Conservation (phyloP, 64 coral and sea anemone genomes). For the Montipora efflorescens region DNA sequence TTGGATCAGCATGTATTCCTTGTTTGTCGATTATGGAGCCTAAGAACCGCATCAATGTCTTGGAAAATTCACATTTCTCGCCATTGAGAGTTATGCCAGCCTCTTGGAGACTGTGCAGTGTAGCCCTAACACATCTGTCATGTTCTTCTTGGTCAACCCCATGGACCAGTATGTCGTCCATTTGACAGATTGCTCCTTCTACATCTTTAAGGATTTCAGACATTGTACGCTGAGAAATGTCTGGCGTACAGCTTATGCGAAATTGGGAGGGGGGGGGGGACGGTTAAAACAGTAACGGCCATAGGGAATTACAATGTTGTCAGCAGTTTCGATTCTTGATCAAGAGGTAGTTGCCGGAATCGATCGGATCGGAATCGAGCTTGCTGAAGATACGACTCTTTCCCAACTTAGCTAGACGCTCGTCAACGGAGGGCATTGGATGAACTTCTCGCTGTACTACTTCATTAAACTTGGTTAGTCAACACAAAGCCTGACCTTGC, state of each 20-base stretch:
- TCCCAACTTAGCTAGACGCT: slow-evolving; percentile 34
- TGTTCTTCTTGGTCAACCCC: too few species aligned
- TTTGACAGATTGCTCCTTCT: too few species aligned
- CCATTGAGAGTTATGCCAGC: slow-evolving; percentile 38
- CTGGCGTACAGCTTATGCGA: too few species aligned
- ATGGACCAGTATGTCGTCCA: too few species aligned
- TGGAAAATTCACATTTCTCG: neutral
- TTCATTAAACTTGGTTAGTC: neutral
- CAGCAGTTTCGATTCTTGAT: neutral
- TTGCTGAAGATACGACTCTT: slow-evolving; percentile 15
- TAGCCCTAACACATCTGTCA: too few species aligned
- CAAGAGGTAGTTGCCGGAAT: slow-evolving; percentile 15
- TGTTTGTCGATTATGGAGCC: slow-evolving; percentile 40
- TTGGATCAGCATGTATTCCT: slow-evolving; percentile 52
- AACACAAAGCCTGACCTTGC: slow-evolving; percentile 27
- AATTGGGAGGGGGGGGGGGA: too few species aligned
- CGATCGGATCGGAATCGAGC: too few species aligned
- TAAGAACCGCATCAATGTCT: slow-evolving; percentile 55
- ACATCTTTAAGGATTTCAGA: too few species aligned
- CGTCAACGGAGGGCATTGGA: slow-evolving; percentile 50
- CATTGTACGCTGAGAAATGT: neutral
- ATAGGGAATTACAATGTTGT: slow-evolving; percentile 21
- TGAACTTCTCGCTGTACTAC: neutral
- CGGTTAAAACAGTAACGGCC: slow-evolving; percentile 20
- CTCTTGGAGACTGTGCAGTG: neutral